These are phyloP conservation scores for Olivierus martensii DNA, from an alignment of 1,140 invertebrate species.

Conservation along the genomic window DNA sequence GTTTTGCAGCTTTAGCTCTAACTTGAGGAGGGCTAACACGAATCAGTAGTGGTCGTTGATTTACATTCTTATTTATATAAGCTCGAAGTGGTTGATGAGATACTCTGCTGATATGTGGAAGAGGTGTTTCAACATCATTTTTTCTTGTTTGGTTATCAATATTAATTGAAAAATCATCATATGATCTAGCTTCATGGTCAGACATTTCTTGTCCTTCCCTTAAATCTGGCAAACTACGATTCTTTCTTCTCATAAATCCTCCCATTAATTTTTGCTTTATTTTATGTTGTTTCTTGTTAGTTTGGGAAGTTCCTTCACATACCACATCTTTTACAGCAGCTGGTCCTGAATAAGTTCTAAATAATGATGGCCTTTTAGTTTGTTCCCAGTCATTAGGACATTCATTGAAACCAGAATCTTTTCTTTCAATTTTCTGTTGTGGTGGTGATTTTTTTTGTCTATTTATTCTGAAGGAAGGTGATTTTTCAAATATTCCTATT, in stretches of 20 bases:
- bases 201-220: constrained; percentile 45
- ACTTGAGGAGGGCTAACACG: constrained; percentile 11
- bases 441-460: constrained; percentile 2
- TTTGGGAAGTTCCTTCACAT: constrained; percentile 1
- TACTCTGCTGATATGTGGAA: constrained; percentile 1
- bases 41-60: constrained; percentile 8
- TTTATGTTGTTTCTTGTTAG: constrained; percentile 76
- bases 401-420: constrained; percentile 20
- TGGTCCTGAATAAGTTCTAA: constrained; percentile 18
- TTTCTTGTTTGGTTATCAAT: neutral
- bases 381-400: constrained; percentile 23
- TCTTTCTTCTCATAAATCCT: constrained; percentile 70
- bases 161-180: constrained; percentile 14
- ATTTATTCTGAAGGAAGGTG: neutral
- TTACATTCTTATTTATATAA: constrained; percentile 13
- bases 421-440: constrained; percentile 1
- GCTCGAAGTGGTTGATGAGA: constrained; percentile 15
- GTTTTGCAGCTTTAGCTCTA: neutral
- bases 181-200: constrained; percentile 1
- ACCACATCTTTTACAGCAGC: constrained; percentile 13
- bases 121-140: neutral
- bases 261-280: constrained; percentile 79
- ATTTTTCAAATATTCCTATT: neutral
- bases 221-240: constrained; percentile 79
- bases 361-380: constrained; percentile 14